Percentiles rank a stretch among this genome's conserved stretches.
Conservation (phyloP, 2,888 invertebrate species). For the Limnephilus lunatus region DNA sequence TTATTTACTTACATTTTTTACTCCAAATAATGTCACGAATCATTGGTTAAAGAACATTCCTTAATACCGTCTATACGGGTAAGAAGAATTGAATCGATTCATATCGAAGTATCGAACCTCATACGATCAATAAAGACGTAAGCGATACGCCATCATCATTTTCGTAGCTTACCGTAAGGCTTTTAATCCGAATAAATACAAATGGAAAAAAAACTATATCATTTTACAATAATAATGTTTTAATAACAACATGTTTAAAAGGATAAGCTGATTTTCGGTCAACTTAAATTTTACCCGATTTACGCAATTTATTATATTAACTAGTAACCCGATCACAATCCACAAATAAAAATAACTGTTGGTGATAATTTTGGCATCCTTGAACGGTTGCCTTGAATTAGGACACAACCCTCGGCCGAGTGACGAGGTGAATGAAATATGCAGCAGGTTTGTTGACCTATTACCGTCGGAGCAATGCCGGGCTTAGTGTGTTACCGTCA, state of each 20-base stretch:
- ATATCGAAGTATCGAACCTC: background rate
- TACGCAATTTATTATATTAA: background rate
- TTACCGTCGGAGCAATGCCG: background rate
- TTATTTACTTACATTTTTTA: no score
- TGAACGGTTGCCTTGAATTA: background rate
- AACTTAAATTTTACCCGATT: background rate
- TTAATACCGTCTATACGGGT: no score
- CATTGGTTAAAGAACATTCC: no score
- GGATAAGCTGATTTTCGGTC: background rate
- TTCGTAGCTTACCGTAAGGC: background rate
- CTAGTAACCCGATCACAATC: background rate
- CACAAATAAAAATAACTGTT: background rate
- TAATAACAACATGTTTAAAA: background rate
- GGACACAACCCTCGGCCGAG: background rate
- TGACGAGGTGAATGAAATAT: conserved; percentile 28
- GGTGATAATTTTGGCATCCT: background rate
- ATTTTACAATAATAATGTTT: background rate
- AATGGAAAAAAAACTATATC: no score
- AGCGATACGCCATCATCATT: background rate
- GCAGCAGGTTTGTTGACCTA: conserved; percentile 18
- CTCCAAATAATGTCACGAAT: no score
- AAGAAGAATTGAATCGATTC: background rate
- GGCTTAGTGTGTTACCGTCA: conserved; percentile 31
- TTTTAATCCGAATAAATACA: background rate
- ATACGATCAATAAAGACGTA: background rate